Conservation (phyloP, 2,888 invertebrate species). For the Koerneria pararmatus region DNA sequence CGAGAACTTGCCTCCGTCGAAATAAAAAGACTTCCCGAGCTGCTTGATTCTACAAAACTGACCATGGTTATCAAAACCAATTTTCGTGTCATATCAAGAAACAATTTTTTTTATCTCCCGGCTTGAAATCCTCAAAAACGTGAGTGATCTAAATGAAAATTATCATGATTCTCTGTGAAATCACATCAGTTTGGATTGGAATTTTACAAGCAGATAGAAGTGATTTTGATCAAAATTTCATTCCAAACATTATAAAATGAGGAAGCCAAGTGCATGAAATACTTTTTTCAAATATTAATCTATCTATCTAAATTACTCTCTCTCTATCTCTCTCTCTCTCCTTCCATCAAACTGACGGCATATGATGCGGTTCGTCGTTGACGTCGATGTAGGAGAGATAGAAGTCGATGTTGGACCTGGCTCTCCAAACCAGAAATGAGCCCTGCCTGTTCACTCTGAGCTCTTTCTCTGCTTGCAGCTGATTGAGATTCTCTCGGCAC, state of each 20-base stretch:
- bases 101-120: too few species aligned
- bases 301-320: background rate
- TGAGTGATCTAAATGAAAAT: too few species aligned
- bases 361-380: slow-evolving; percentile 24
- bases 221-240: background rate
- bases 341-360: slow-evolving; percentile 28
- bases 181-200: too few species aligned
- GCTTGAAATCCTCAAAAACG: too few species aligned
- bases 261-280: background rate
- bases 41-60: slow-evolving; percentile 15
- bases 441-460: slow-evolving; percentile 20
- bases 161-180: too few species aligned
- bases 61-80: too few species aligned
- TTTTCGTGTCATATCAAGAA: too few species aligned
- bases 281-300: background rate
- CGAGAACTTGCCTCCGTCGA: slow-evolving; percentile 1
- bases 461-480: slow-evolving; percentile 15
- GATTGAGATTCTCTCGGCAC: slow-evolving; percentile 16
- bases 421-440: slow-evolving; percentile 30
- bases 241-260: background rate
- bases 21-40: slow-evolving; percentile 9
- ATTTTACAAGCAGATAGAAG: too few species aligned
- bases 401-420: slow-evolving; percentile 16
- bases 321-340: background rate
- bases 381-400: slow-evolving; percentile 30